Conservation (phyloP, 2,797 vertebrate genomes). For the Gymnopithys bicolor region DNA sequence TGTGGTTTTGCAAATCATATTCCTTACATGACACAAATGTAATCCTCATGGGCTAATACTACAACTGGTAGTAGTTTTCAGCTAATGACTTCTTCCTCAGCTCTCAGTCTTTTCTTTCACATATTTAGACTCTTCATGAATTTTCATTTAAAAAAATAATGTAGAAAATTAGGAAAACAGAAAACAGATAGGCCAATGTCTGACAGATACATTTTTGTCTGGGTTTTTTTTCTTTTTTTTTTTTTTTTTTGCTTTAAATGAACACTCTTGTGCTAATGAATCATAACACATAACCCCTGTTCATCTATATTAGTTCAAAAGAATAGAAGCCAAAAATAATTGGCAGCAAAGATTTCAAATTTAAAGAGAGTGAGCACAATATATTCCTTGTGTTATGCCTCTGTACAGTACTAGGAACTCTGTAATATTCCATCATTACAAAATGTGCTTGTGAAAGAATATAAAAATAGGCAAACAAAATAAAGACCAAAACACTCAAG, state of each 20-base stretch:
- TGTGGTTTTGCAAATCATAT: background rate
- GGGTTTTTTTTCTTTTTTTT: background rate
- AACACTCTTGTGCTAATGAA: background rate
- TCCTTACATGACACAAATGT: background rate
- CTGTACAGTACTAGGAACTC: conserved; percentile 31
- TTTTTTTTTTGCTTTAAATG: background rate
- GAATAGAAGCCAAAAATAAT: conserved; percentile 69
- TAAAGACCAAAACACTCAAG: conserved; percentile 61
- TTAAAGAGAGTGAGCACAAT: conserved; percentile 50
- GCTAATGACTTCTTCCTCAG: background rate
- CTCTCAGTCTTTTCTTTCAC: background rate
- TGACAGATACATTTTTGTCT: background rate
- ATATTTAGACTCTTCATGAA: background rate
- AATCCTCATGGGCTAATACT: background rate
- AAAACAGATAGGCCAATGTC: background rate
- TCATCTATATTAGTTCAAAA: conserved; percentile 39
- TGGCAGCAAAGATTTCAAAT: conserved; percentile 7
- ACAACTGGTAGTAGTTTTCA: background rate
- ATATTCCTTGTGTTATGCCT: conserved; percentile 44
- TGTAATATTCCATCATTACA: conserved; percentile 64
- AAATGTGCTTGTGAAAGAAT: conserved; percentile 55
- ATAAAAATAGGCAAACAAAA: conserved; percentile 68
- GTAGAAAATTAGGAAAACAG: background rate
- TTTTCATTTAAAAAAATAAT: background rate
- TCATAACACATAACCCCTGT: background rate